Evolutionary conservation across 2,113 vertebrate genomes (phyloP).

Genomic region (Sphyrna mokarran): DNA sequence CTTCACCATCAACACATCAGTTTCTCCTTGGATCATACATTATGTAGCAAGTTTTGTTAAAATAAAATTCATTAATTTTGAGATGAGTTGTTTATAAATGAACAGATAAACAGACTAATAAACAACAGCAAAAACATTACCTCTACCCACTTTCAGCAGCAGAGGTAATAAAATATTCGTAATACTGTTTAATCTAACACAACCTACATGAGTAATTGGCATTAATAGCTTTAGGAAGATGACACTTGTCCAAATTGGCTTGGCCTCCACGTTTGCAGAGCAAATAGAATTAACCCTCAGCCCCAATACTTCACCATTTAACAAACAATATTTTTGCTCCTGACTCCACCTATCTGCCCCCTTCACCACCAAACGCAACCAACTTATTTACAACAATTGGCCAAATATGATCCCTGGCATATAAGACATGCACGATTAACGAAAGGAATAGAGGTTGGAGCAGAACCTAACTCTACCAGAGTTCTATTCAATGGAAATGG

Average conservation of each 20-base stretch:
- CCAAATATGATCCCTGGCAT: neutral
- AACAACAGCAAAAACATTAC: neutral
- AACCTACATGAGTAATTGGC: neutral
- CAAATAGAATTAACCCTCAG: neutral
- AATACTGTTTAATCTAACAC: no score
- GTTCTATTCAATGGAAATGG: neutral
- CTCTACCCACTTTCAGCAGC: neutral
- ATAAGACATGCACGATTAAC: neutral
- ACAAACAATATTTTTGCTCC: neutral
- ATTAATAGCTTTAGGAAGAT: neutral
- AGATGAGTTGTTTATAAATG: neutral
- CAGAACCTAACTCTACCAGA: neutral
- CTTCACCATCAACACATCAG: neutral
- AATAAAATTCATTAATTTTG: neutral
- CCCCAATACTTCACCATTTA: neutral
- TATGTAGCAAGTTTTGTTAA: neutral
- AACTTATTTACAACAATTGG: neutral
- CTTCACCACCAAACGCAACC: neutral
- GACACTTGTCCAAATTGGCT: neutral
- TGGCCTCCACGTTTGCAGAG: neutral
- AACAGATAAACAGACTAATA: neutral
- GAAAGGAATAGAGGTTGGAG: neutral
- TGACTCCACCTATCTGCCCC: no score
- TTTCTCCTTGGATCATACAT: neutral
- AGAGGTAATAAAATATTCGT: neutral